A percentile compares a stretch with the other conserved stretches of the same genome.
Conservation (phyloP, 2,797 vertebrate genomes). For the Amazona finschi region DNA sequence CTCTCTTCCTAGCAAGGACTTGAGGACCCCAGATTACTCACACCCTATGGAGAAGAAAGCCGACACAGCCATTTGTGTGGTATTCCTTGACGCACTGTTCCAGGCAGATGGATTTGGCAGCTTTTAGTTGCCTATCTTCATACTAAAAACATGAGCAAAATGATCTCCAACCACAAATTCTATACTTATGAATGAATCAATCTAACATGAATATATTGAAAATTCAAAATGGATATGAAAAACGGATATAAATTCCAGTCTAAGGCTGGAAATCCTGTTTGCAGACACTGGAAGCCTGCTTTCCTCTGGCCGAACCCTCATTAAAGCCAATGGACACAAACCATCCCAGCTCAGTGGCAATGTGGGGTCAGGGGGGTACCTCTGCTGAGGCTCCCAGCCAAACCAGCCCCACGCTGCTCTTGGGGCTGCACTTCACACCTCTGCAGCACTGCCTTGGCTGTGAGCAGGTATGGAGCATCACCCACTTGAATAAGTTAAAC, state of each 20-base stretch:
- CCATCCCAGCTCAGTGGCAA: accelerated
- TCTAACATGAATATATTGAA: neutral
- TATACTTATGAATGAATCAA: neutral
- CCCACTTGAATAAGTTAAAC: neutral
- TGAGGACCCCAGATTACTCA: neutral
- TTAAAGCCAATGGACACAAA: accelerated
- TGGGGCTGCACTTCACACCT: neutral
- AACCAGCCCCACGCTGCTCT: accelerated
- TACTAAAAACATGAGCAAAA: neutral
- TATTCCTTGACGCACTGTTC: neutral
- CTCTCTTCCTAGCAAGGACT: neutral
- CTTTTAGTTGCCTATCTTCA: neutral
- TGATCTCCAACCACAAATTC: neutral
- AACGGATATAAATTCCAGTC: neutral
- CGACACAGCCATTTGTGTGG: accelerated
- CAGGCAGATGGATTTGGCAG: neutral
- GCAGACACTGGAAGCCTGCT: neutral
- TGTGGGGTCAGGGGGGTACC: neutral
- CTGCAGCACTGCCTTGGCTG: accelerated
- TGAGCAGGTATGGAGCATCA: neutral
- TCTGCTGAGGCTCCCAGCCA: neutral
- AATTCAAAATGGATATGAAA: neutral
- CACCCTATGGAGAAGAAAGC: neutral
- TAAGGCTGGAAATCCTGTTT: neutral
- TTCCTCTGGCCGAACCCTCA: neutral